Evolutionary conservation across 2,888 invertebrate genomes (phyloP).

Genomic region (Mythimna ferrago): DNA sequence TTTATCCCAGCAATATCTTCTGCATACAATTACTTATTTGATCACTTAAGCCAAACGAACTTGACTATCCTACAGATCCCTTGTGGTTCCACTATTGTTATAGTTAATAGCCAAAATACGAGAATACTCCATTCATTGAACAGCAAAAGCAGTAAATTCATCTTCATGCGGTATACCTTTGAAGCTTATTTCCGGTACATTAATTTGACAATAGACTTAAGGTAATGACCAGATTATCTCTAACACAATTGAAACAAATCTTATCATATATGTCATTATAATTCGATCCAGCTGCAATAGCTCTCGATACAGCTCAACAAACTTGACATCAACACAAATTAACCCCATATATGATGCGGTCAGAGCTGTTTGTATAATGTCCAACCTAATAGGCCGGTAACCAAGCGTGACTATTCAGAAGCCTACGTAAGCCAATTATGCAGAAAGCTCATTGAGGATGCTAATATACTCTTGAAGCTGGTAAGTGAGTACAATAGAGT

Average conservation of each 20-base stretch:
- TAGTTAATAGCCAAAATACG: constrained; percentile 27
- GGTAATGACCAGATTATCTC: constrained; percentile 13
- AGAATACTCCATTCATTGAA: constrained; percentile 44
- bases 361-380: constrained; percentile 33
- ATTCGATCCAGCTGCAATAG: constrained; percentile 23
- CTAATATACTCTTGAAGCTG: constrained; percentile 29
- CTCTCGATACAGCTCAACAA: constrained; percentile 2
- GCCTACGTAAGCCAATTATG: constrained; percentile 38
- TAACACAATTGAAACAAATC: constrained; percentile 10
- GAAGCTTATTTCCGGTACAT: constrained; percentile 27
- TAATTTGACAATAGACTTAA: constrained; percentile 8
- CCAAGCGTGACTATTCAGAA: constrained; percentile 18
- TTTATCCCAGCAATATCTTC: neutral
- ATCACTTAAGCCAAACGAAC: constrained; percentile 32
- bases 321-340: constrained; percentile 26
- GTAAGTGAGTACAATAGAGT: constrained; percentile 13
- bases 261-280: neutral
- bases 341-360: constrained; percentile 17
- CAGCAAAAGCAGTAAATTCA: constrained; percentile 11
- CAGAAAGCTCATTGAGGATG: constrained; percentile 36
- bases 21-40: constrained; percentile 40
- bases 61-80: constrained; percentile 18
- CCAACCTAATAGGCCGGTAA: constrained; percentile 26
- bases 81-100: constrained; percentile 35
- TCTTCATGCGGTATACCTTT: constrained; percentile 1